Percentiles rank a stretch among this genome's conserved stretches.
Evolutionary conservation across 2,113 vertebrate species (phyloP).

Genomic region (Tychaedon coryphoeus): DNA sequence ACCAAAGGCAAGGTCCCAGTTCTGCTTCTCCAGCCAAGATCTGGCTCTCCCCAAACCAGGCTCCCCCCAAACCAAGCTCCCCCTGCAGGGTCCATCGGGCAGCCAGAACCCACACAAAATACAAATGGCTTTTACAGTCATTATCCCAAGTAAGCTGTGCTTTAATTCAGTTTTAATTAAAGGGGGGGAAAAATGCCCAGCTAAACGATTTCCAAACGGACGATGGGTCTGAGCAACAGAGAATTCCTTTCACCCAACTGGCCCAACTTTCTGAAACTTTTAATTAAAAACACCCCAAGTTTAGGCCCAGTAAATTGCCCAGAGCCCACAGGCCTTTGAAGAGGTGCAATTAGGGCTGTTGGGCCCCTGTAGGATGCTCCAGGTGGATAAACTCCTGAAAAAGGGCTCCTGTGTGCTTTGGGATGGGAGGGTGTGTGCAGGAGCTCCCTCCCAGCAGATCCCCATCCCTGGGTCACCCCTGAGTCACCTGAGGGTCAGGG

Average conservation of each 20-base stretch:
- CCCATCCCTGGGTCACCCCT: fast-evolving
- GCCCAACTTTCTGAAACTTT: conserved; percentile 10
- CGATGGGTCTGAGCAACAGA: neutral
- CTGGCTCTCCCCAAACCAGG: neutral
- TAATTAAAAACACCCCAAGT: conserved; percentile 43
- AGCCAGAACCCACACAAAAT: neutral
- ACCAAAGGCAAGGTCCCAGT: neutral
- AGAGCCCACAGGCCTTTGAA: conserved; percentile 40
- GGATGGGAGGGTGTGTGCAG: neutral
- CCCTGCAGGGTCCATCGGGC: neutral
- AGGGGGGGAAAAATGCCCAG: neutral
- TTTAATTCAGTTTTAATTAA: conserved; percentile 29
- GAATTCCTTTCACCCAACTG: conserved; percentile 10
- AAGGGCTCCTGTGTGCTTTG: neutral
- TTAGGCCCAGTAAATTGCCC: conserved; percentile 4
- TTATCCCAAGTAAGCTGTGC: neutral
- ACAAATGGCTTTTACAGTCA: neutral
- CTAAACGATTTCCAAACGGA: neutral
- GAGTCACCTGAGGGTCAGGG: fast-evolving
- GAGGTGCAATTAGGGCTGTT: neutral
- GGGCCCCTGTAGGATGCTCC: neutral
- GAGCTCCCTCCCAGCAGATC: neutral
- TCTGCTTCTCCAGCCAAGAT: neutral
- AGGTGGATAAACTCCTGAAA: neutral
- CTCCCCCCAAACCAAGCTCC: neutral